Base-by-base conservation (phyloP, 2,797 vertebrate species). In the Chrysocyon brachyurus region DNA sequence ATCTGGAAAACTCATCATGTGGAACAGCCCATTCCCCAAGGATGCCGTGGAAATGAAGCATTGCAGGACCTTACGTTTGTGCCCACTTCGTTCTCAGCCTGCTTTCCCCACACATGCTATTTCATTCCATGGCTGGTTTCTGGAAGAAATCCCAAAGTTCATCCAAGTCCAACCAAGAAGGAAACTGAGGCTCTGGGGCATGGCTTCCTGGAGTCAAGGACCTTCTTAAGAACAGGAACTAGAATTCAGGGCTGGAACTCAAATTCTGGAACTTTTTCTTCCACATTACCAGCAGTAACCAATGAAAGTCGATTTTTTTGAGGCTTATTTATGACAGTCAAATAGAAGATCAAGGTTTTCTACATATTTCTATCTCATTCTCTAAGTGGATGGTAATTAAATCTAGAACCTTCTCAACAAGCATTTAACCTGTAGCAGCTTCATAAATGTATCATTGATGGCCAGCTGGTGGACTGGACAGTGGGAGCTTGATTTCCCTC, bases 1-100 rank as follows among this genome's bases (percentile, higher is more conserved):
- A 97, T 95, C 90, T 95, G 90, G 96, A 96, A 97, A 97, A 94
- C 46, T 33, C 6, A 0, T 82, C 82, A 40, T 40, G 90, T 94
- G 85, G 97, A 96, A 94, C 54, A 57, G 84, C 73, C 77, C 92
- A 40, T 84, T 90, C 73, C 95, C 89, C 46, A 40, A 70, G 94
- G 96, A 91, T 19, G 79, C 11, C 0, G 19, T 1, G 3, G 16
- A 64, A 54, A 4, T 22, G 86, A 49, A 63, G 82, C 22, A 0
- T 56, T 54, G 8, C 3, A 4, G 85, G 82, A 3, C 46, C 49
- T 17, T 9, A 7, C 4, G 0, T 26, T 10, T 0, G 21, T 6
- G 49, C 31, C 61, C 46, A 3, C 78, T 28, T 24, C 16, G 0
- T 49, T 82, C 78, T 46, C 46, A 7, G 64, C 36, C 79, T 17